A percentile compares a stretch with the other conserved stretches of the same genome.
Evolutionary conservation across 1,140 invertebrate genomes (phyloP).

Genomic region (Ooceraea biroi): DNA sequence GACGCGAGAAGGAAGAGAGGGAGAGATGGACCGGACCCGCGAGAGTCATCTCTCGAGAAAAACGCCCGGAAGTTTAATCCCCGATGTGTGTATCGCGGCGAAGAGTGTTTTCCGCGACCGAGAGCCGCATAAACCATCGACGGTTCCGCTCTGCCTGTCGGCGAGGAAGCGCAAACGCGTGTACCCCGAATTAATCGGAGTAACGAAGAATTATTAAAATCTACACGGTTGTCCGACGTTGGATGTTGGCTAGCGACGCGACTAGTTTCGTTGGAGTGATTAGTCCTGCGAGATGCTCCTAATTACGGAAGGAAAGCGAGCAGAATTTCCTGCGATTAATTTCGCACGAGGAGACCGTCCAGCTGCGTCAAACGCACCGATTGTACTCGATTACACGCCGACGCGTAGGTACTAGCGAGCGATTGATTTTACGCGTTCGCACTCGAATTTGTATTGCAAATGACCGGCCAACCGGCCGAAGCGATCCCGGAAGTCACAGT

Average conservation of each 20-base stretch:
- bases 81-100: conserved; percentile 63
- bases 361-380: conserved; percentile 10
- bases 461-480: not conserved
- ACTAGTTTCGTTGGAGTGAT: not conserved
- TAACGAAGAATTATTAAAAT: conserved; percentile 15
- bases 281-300: not conserved
- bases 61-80: conserved; percentile 77
- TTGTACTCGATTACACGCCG: conserved; percentile 36
- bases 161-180: not conserved
- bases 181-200: not conserved
- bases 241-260: not conserved
- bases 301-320: not conserved
- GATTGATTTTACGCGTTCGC: conserved; percentile 34
- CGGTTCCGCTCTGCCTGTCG: not conserved
- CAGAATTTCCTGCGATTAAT: conserved; percentile 12
- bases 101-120: conserved; percentile 57
- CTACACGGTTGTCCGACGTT: not conserved
- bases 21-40: too few relatives aligned
- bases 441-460: conserved; percentile 46
- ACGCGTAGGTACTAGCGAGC: conserved; percentile 39
- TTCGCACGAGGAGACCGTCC: not conserved
- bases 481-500: conserved; percentile 32
- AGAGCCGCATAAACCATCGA: conserved; percentile 4
- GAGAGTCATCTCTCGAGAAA: conserved; percentile 66
- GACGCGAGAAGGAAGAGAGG: conserved; percentile 35